phyloP scores from a whole-genome alignment of 2,113 vertebrate species.

The Brachyhypopomus gauderio region DNA sequence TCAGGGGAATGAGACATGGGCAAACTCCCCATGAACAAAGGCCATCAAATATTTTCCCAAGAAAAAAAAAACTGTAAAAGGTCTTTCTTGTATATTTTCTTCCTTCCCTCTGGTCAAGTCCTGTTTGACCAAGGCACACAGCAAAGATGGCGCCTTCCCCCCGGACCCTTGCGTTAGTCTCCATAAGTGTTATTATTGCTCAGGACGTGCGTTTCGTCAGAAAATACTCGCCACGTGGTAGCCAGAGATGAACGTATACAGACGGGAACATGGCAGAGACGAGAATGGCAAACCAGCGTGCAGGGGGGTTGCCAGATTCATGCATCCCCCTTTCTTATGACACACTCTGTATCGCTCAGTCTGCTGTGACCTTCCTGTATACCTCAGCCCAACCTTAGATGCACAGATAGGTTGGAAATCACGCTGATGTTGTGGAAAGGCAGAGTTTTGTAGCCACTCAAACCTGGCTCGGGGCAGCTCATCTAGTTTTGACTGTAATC shows the following conservation, averaged over 20 bases:
- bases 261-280: neutral
- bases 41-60: conserved; percentile 26
- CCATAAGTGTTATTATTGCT: conserved; percentile 19
- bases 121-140: conserved; percentile 38
- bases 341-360: neutral
- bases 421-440: neutral
- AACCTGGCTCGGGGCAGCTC: conserved; percentile 16
- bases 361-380: neutral
- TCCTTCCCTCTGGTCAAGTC: conserved; percentile 17
- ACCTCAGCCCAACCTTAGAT: neutral
- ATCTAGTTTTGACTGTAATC: conserved; percentile 30
- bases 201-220: neutral
- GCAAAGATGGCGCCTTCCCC: conserved; percentile 10
- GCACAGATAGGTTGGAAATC: conserved; percentile 5
- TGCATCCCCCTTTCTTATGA: neutral
- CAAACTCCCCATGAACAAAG: conserved; percentile 32
- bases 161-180: conserved; percentile 23
- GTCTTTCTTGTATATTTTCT: conserved; percentile 37
- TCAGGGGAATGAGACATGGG: conserved; percentile 27
- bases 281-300: neutral
- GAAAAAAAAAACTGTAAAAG: conserved; percentile 20
- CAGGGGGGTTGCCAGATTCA: neutral
- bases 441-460: neutral
- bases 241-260: neutral
- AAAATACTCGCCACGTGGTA: neutral